Evolutionary conservation across 2,888 invertebrate species (phyloP).

Genomic region (Alentia gelatinosa): DNA sequence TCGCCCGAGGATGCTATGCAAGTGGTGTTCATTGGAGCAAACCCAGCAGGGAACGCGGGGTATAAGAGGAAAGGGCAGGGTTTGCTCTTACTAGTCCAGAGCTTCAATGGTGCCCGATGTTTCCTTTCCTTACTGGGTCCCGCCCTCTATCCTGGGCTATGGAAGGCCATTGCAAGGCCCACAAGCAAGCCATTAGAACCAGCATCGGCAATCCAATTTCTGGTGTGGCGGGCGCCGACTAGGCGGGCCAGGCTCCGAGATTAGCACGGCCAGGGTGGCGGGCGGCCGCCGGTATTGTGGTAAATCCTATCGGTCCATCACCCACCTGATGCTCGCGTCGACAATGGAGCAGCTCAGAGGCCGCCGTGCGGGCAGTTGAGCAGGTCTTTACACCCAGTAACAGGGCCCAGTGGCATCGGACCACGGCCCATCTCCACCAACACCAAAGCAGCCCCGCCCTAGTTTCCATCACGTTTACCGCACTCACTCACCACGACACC

Average conservation of each 20-base stretch:
- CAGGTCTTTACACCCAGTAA: neutral
- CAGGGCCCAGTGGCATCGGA: no score
- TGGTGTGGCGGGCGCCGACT: neutral
- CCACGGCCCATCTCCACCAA: no score
- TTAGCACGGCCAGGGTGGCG: neutral
- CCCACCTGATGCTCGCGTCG: slow-evolving; percentile 7
- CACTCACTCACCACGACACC: no score
- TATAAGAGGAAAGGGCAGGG: neutral
- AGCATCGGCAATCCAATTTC: slow-evolving; percentile 30
- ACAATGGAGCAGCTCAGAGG: slow-evolving; percentile 34
- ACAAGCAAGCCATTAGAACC: slow-evolving; percentile 40
- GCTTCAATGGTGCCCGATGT: neutral
- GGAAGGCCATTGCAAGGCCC: neutral
- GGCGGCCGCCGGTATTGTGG: neutral
- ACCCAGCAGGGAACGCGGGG: neutral
- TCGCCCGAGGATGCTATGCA: neutral
- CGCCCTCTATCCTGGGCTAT: neutral
- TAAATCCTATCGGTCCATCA: slow-evolving; percentile 15
- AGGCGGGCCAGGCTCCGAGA: no score
- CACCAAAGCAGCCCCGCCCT: no score
- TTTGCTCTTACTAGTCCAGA: neutral
- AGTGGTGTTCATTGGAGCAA: neutral
- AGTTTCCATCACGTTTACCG: no score
- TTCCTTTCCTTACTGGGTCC: neutral
- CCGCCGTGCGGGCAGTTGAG: neutral